Evolutionary conservation across 2,888 invertebrate genomes (phyloP).

Genomic region (Cetonia aurata): DNA sequence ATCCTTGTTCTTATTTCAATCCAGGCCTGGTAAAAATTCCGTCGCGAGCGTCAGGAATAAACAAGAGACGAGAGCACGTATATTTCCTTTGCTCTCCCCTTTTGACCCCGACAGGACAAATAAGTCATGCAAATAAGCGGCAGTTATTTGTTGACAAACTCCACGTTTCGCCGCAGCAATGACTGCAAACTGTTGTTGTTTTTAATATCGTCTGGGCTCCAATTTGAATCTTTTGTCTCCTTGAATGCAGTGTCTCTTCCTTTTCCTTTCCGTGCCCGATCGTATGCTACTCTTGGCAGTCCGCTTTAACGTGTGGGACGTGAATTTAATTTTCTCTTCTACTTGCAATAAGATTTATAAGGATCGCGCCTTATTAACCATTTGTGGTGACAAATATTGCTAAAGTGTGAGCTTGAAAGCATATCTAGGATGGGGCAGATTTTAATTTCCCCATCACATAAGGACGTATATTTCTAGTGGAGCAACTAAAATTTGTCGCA

Average conservation of each 20-base stretch:
- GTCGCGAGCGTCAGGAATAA: conserved; percentile 16
- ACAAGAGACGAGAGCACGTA: conserved; percentile 31
- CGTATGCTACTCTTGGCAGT: neutral
- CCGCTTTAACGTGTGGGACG: neutral
- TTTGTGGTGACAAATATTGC: neutral
- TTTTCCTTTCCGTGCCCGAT: neutral
- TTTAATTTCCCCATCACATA: no score
- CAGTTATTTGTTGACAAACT: conserved; percentile 43
- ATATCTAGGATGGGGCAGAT: neutral
- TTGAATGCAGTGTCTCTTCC: conserved; percentile 21
- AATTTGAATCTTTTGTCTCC: conserved; percentile 38
- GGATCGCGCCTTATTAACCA: neutral
- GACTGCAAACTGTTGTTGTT: conserved; percentile 43
- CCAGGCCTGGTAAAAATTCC: conserved; percentile 15
- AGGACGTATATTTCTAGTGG: no score
- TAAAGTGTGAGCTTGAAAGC: neutral
- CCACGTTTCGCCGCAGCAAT: conserved; percentile 43
- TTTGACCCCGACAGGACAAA: conserved; percentile 34
- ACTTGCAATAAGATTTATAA: neutral
- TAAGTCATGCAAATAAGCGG: conserved; percentile 46
- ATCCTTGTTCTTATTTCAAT: conserved; percentile 10
- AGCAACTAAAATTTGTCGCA: no score
- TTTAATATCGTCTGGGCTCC: conserved; percentile 42
- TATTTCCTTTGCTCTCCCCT: conserved; percentile 27
- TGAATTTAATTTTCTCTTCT: conserved; percentile 16